These are phyloP conservation scores for Morpho deidamia DNA, from an alignment of 2,888 invertebrate species.

Conservation along the genomic window DNA sequence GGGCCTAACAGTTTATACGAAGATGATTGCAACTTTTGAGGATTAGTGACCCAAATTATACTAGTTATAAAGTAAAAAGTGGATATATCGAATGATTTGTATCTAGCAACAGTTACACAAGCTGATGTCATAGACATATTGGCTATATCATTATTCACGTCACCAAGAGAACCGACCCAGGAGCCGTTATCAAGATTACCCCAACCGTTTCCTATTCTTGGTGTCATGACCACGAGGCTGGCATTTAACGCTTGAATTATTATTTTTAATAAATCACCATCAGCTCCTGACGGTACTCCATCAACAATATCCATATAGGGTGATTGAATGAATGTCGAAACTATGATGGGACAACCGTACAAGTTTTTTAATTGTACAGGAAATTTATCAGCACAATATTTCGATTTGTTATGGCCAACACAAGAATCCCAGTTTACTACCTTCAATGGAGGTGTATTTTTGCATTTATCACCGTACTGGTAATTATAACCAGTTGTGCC, in stretches of 20 bases:
- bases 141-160: slow-evolving; percentile 48
- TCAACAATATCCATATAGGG: slow-evolving; percentile 50
- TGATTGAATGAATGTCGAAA: slow-evolving; percentile 49
- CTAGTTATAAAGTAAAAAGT: slow-evolving; percentile 34
- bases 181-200: slow-evolving; percentile 47
- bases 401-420: slow-evolving; percentile 13
- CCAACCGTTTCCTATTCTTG: slow-evolving; percentile 19
- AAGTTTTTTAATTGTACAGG: slow-evolving; percentile 47
- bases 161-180: slow-evolving; percentile 60
- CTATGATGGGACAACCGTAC: slow-evolving; percentile 45
- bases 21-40: slow-evolving; percentile 39
- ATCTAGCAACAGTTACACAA: slow-evolving; percentile 45
- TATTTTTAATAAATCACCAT: slow-evolving; percentile 50
- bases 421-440: slow-evolving; percentile 30
- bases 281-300: slow-evolving; percentile 43
- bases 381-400: slow-evolving; percentile 34
- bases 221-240: slow-evolving; percentile 44
- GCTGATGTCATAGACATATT: slow-evolving; percentile 63
- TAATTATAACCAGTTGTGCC: slow-evolving; percentile 43
- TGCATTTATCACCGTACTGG: slow-evolving; percentile 41
- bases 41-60: slow-evolving; percentile 53
- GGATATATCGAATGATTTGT: slow-evolving; percentile 50
- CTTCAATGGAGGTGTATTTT: slow-evolving; percentile 37
- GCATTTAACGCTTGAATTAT: slow-evolving; percentile 48
- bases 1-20: slow-evolving; percentile 55